phyloP scores from a whole-genome alignment of 2,113 vertebrate species.

The Elaphurus davidianus region DNA sequence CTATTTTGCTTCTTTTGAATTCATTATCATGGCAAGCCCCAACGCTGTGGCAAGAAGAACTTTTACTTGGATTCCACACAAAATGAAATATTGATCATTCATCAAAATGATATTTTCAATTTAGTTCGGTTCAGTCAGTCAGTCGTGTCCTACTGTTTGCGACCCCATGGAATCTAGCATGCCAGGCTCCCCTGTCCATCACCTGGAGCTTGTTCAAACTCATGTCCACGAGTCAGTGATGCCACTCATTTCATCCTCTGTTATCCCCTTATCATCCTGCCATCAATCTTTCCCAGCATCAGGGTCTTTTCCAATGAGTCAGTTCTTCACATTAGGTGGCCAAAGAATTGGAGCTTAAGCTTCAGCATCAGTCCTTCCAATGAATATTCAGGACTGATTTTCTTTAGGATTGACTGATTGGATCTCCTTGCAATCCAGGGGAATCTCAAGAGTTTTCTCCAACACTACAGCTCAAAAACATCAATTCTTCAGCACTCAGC shows the following conservation, averaged over 20 bases:
- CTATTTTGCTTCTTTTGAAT: constrained; percentile 16
- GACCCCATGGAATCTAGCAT: not conserved
- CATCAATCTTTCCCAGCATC: too few species aligned
- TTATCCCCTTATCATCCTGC: too few species aligned
- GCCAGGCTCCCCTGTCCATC: not conserved
- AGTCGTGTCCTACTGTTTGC: not conserved
- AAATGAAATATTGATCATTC: not conserved
- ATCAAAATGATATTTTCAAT: not conserved
- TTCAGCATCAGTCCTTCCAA: not conserved
- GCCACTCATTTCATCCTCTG: too few species aligned
- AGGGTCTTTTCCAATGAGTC: too few species aligned
- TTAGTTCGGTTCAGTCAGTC: not conserved
- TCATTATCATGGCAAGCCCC: not conserved
- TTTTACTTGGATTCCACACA: not conserved
- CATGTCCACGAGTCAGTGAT: not conserved
- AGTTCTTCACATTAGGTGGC: too few species aligned
- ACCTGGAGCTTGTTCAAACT: not conserved
- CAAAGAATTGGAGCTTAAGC: not conserved
- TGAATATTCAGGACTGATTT: not conserved
- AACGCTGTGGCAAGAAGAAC: not conserved
- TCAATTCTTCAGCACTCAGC: not conserved
- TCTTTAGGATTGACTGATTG: not conserved
- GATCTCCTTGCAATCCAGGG: not conserved
- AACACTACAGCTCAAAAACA: not conserved
- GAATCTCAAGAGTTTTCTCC: not conserved